Percentiles rank a stretch among this genome's conserved stretches.
Evolutionary conservation across 1,140 invertebrate species (phyloP).

Genomic region (Ostrea edulis): DNA sequence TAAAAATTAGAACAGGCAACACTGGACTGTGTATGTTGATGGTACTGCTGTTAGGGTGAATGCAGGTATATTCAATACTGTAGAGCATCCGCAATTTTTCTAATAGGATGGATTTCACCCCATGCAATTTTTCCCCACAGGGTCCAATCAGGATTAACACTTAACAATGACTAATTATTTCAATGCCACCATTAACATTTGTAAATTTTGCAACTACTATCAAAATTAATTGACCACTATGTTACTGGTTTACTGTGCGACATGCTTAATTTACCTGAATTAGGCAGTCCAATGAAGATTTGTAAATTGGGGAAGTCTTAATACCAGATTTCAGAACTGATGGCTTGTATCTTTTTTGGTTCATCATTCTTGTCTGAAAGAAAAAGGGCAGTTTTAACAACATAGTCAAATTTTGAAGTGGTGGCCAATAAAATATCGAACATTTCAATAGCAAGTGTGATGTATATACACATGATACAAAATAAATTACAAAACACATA

Average conservation of each 20-base stretch:
- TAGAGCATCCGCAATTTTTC: too few relatives aligned
- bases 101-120: too few relatives aligned
- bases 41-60: not conserved
- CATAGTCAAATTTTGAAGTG: not conserved
- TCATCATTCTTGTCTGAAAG: slow-evolving; percentile 92
- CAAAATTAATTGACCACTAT: too few relatives aligned
- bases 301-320: slow-evolving; percentile 68
- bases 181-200: too few relatives aligned
- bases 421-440: not conserved
- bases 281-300: slow-evolving; percentile 75
- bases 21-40: not conserved
- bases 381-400: slow-evolving; percentile 36
- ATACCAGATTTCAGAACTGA: slow-evolving; percentile 51
- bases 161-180: too few relatives aligned
- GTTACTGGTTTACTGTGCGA: not conserved
- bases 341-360: slow-evolving; percentile 79
- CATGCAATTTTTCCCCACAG: too few relatives aligned
- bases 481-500: not conserved
- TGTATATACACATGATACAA: not conserved
- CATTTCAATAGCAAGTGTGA: not conserved
- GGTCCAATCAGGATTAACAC: too few relatives aligned
- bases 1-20: not conserved
- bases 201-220: too few relatives aligned
- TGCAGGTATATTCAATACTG: not conserved
- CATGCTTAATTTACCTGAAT: slow-evolving; percentile 80